A percentile compares a stretch with the other conserved stretches of the same genome.
These are phyloP conservation scores for Pilophorus perplexus DNA, from an alignment of 2,888 invertebrate species.

Conservation along the genomic window DNA sequence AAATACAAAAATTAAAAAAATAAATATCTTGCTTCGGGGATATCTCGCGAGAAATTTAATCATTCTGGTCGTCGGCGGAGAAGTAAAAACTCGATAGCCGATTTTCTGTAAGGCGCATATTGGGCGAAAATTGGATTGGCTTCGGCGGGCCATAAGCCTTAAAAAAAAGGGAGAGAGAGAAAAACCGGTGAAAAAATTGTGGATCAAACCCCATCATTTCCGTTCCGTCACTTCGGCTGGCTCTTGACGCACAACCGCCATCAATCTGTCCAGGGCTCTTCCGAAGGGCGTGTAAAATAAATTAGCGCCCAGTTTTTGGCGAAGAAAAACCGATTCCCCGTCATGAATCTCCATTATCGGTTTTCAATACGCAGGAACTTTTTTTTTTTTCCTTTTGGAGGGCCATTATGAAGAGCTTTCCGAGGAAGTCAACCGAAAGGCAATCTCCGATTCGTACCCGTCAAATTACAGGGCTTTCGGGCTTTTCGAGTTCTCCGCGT, in stretches of 20 bases:
- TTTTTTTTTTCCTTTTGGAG: background rate
- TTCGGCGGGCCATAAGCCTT: no score
- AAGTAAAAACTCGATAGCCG: no score
- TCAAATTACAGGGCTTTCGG: constrained; percentile 4
- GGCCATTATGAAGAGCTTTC: background rate
- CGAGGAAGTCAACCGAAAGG: background rate
- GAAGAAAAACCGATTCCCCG: background rate
- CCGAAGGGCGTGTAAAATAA: constrained; percentile 2
- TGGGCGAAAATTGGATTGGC: no score
- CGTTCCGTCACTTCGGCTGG: constrained; percentile 2
- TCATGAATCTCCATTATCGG: constrained; percentile 16
- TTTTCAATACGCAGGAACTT: constrained; percentile 2
- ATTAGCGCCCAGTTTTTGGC: constrained; percentile 1
- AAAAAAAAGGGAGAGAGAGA: no score
- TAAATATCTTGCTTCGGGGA: no score
- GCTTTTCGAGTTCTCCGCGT: background rate
- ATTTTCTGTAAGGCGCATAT: no score
- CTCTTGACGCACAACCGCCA: background rate
- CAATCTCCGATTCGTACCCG: background rate
- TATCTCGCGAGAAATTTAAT: no score
- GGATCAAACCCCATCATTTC: constrained; percentile 16
- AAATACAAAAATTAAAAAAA: no score
- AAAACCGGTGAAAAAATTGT: no score
- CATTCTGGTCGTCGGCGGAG: no score
- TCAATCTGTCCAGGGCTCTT: constrained; percentile 7